Base-by-base conservation (phyloP, 2,888 invertebrate species). In the Nymphalis urticae region DNA sequence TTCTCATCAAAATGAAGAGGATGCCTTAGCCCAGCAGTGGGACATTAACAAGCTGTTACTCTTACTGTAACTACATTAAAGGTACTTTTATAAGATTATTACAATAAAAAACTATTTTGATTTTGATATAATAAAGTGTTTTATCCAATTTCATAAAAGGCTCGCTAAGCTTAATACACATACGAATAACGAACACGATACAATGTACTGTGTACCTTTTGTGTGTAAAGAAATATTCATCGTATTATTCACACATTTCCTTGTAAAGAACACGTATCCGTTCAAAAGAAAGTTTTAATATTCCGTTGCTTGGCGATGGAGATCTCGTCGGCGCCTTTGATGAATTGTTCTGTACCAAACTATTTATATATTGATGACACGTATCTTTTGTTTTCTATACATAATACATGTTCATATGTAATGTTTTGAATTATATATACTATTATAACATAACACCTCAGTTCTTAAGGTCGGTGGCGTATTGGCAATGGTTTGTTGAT, bases 281-380 rank as follows among this genome's bases (percentile, higher is more conserved):
- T 56, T 72, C 71, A 70, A 72, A 75, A 71, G 69, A 69, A 75
- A 73, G 61, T 72, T 70, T 75, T 75, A 71, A 75, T 71, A 73
- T 68, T 68, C 58, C 56, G 67, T 64, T 64, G 62, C 54, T 64
- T 62, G 42, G 62, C 48, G 59, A 67, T 56, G 48, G 24, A 53
- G 64, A 64, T 48, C 47, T 63, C 59, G 64, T 61, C 53, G 54
- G 42, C 58, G 50, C 64, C 68, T 71, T 71, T 65, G 70, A 71
- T 64, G 54, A 64, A 64, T 69, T 64, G 24, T 62, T 62, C 27
- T 53, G 19, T 61, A 62, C 36, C 54, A 48, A 61, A 66, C 61
- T 66, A 61, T 66, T 66, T 36, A 54, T 62, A 24, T 54, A 36
- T 56, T 8, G 3, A 54, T 9, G 48, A 66, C 48, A 61, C 19